phyloP scores from a whole-genome alignment of 2,888 invertebrate species.

The Lasius platythorax region DNA sequence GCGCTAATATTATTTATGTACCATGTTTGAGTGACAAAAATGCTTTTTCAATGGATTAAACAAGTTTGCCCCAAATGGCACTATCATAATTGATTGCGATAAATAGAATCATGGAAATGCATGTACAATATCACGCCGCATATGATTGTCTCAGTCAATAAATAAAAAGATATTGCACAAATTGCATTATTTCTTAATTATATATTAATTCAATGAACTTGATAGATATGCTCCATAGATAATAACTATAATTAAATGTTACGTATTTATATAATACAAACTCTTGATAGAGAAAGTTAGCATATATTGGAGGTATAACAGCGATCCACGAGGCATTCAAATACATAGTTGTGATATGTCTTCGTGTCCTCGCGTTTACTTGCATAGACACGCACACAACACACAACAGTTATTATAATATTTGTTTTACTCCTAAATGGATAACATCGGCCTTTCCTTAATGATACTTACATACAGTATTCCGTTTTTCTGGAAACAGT shows the following conservation, averaged over 20 bases:
- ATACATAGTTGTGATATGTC: constrained; percentile 1
- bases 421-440: constrained; percentile 76
- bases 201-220: constrained; percentile 52
- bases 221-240: constrained; percentile 13
- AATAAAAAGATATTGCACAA: constrained; percentile 54
- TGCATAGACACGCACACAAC: constrained; percentile 22
- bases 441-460: constrained; percentile 85
- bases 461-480: constrained; percentile 60
- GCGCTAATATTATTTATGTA: constrained; percentile 48
- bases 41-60: constrained; percentile 65
- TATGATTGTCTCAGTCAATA: constrained; percentile 66
- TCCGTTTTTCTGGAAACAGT: constrained; percentile 60
- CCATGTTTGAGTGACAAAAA: constrained; percentile 58
- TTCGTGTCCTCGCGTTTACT: constrained; percentile 37
- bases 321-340: constrained; percentile 39
- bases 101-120: constrained; percentile 60
- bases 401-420: constrained; percentile 39
- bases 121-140: constrained; percentile 60
- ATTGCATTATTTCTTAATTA: constrained; percentile 53
- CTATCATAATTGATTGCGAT: constrained; percentile 71
- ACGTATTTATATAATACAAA: constrained; percentile 51
- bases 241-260: constrained; percentile 25
- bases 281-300: constrained; percentile 10
- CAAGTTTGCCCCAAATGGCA: constrained; percentile 78
- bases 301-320: constrained; percentile 49